Evolutionary conservation across 2,797 vertebrate species (phyloP).

Genomic region (Gymnothorax reevesii): DNA sequence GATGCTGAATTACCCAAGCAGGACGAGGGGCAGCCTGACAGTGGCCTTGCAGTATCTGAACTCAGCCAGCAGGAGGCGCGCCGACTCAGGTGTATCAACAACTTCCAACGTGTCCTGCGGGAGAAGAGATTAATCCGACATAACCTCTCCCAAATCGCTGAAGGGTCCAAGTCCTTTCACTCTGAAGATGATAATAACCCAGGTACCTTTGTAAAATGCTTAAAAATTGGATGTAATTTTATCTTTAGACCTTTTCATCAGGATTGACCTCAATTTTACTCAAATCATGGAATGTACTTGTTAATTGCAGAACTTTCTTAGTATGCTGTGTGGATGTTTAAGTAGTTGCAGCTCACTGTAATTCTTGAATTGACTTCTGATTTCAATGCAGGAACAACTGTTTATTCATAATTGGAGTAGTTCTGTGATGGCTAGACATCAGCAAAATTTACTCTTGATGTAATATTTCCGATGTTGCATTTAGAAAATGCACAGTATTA

Average conservation of each 20-base stretch:
- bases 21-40: constrained; percentile 54
- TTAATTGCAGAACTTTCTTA: neutral
- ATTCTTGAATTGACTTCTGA: neutral
- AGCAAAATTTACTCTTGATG: too few species aligned
- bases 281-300: neutral
- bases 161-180: constrained; percentile 75
- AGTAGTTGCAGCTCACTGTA: neutral
- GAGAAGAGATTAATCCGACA: constrained; percentile 86
- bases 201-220: constrained; percentile 61
- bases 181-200: constrained; percentile 77
- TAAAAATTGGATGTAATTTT: neutral
- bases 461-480: neutral
- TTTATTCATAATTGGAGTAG: neutral
- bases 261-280: neutral
- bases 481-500: neutral
- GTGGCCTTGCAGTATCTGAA: constrained; percentile 49
- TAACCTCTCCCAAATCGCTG: constrained; percentile 80
- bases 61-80: constrained; percentile 71
- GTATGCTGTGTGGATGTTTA: neutral
- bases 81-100: constrained; percentile 87
- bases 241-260: neutral
- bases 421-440: too few species aligned
- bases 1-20: constrained; percentile 45
- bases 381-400: neutral
- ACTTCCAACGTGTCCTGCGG: constrained; percentile 89